A percentile compares a stretch with the other conserved stretches of the same genome.
Evolutionary conservation across 2,888 invertebrate species (phyloP).

Genomic region (Prionchulus punctatus): DNA sequence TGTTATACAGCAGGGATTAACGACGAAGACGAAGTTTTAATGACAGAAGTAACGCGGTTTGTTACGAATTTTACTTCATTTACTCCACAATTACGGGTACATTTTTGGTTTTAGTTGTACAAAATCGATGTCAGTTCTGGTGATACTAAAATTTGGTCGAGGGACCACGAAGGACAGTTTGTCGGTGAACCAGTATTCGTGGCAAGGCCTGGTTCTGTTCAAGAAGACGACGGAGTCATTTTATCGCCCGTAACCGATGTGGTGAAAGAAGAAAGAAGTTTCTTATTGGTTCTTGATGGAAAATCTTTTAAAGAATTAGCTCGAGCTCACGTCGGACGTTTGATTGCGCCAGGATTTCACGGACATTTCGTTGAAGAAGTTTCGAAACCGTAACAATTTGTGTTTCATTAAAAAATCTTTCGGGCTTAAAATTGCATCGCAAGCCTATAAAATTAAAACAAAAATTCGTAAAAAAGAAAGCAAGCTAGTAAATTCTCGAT

Average conservation of each 20-base stretch:
- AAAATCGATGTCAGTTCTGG: conserved; percentile 35
- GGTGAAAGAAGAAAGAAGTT: conserved; percentile 12
- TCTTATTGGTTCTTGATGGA: conserved; percentile 56
- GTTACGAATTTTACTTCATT: not conserved
- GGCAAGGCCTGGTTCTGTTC: conserved; percentile 31
- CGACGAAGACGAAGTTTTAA: not conserved
- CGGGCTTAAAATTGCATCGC: too few relatives aligned
- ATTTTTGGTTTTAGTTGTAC: conserved; percentile 28
- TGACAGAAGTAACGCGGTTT: too few relatives aligned
- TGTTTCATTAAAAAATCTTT: too few relatives aligned
- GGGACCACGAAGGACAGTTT: conserved; percentile 29
- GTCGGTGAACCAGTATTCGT: conserved; percentile 40
- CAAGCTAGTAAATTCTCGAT: too few relatives aligned
- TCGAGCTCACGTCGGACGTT: conserved; percentile 42
- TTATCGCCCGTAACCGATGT: conserved; percentile 19
- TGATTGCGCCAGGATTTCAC: not conserved
- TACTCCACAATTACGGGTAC: conserved; percentile 1
- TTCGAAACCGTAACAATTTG: too few relatives aligned
- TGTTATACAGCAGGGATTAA: conserved; percentile 49
- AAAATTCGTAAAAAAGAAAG: too few relatives aligned
- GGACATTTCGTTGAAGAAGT: too few relatives aligned
- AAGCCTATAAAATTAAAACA: too few relatives aligned
- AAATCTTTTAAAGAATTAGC: conserved; percentile 54
- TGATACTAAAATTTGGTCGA: conserved; percentile 27
- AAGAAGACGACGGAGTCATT: conserved; percentile 39